Evolutionary conservation across 2,797 vertebrate species (phyloP).

Genomic region (Platalea minor): DNA sequence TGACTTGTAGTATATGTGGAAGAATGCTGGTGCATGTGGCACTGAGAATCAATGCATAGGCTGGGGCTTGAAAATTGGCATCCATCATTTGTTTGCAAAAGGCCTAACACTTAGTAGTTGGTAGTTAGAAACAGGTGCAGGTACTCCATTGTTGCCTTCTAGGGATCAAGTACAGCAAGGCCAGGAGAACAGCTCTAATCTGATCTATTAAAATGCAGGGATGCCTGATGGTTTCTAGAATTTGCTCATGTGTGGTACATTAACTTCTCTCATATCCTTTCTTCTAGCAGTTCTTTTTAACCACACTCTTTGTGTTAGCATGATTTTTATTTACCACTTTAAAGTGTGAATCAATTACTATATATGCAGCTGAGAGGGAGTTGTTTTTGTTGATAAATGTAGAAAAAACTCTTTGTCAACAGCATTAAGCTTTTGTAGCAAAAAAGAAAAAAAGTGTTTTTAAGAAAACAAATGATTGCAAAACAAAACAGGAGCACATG

Average conservation of each 20-base stretch:
- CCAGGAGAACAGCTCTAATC: background rate
- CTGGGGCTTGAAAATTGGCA: background rate
- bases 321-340: background rate
- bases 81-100: background rate
- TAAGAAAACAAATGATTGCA: background rate
- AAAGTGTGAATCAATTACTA: background rate
- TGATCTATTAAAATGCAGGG: background rate
- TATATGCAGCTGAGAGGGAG: background rate
- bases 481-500: background rate
- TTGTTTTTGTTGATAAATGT: background rate
- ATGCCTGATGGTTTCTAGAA: background rate
- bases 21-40: background rate
- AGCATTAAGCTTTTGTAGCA: background rate
- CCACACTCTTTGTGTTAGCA: background rate
- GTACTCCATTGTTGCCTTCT: background rate
- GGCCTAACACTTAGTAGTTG: background rate
- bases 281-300: background rate
- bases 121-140: background rate
- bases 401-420: background rate
- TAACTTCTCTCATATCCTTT: background rate
- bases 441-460: background rate
- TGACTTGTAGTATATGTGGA: background rate
- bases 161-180: background rate
- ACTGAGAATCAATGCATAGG: background rate
- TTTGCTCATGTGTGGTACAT: background rate